phyloP scores from a whole-genome alignment of 1,140 invertebrate genomes.

The Medauroidea extradentata region DNA sequence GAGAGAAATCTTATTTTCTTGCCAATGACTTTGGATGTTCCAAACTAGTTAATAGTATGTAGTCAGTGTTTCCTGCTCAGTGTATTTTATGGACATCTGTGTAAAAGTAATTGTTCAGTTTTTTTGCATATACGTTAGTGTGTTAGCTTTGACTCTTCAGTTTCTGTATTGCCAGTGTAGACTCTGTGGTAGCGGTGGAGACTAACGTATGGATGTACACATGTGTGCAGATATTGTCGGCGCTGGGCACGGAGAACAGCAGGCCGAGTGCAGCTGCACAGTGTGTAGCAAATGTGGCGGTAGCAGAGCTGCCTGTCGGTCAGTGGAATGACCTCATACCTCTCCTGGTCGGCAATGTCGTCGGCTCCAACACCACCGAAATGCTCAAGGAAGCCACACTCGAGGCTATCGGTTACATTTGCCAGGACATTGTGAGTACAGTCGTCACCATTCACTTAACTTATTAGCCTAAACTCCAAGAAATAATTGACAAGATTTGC shows the following conservation, averaged over 20 bases:
- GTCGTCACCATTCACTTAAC: too few relatives aligned
- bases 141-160: too few relatives aligned
- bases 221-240: constrained; percentile 70
- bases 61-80: too few relatives aligned
- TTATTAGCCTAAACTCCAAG: too few relatives aligned
- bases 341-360: constrained; percentile 85
- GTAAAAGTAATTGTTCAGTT: background rate
- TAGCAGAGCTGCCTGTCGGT: constrained; percentile 85
- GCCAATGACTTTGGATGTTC: too few relatives aligned
- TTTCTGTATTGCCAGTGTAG: too few relatives aligned
- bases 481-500: too few relatives aligned
- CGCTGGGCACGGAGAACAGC: constrained; percentile 92
- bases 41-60: too few relatives aligned
- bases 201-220: too few relatives aligned
- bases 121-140: background rate
- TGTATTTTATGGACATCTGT: too few relatives aligned
- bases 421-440: constrained; percentile 69
- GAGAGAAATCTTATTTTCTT: too few relatives aligned
- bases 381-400: constrained; percentile 93
- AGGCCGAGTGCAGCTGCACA: constrained; percentile 96
- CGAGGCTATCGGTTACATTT: constrained; percentile 92
- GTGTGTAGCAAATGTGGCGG: constrained; percentile 97
- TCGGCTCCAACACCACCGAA: constrained; percentile 80
- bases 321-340: constrained; percentile 84
- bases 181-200: too few relatives aligned